phyloP scores from a whole-genome alignment of 2,797 vertebrate species.

The Gadopsis bispinosus region DNA sequence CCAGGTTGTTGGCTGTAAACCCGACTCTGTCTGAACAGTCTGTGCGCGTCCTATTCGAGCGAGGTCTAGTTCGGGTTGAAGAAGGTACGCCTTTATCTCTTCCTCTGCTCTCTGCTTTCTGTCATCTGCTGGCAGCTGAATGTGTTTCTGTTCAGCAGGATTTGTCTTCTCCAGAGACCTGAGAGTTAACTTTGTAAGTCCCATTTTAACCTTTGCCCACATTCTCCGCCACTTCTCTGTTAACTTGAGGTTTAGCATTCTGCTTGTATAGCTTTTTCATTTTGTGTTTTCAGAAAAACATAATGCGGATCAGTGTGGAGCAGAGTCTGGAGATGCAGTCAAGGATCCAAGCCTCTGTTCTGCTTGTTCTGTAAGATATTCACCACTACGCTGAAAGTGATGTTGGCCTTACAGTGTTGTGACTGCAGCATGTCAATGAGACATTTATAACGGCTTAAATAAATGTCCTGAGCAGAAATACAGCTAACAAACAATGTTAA shows the following conservation, averaged over 20 bases:
- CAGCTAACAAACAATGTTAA: neutral
- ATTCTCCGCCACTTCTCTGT: neutral
- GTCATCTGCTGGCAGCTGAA: conserved; percentile 26
- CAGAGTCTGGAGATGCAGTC: conserved; percentile 71
- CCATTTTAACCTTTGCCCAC: conserved; percentile 28
- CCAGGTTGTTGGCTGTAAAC: conserved; percentile 85
- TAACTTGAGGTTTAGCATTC: neutral
- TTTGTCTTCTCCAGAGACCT: conserved; percentile 89
- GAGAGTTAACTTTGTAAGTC: conserved; percentile 82
- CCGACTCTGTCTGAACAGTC: conserved; percentile 80
- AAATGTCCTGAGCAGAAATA: neutral
- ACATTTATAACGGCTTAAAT: conserved; percentile 2
- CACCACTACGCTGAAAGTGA: neutral
- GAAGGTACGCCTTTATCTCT: conserved; percentile 79
- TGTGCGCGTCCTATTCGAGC: conserved; percentile 83
- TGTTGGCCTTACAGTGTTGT: neutral
- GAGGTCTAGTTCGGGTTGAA: conserved; percentile 84
- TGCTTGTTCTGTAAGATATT: conserved; percentile 85
- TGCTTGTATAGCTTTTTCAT: neutral
- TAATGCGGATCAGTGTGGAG: conserved; percentile 66
- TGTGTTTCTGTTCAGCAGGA: conserved; percentile 77
- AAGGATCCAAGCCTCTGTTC: conserved; percentile 80
- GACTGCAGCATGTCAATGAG: neutral
- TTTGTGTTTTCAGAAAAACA: conserved; percentile 74
- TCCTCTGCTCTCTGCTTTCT: conserved; percentile 18